Base-by-base conservation (phyloP, 2,113 vertebrate genomes). In the Stegastes partitus region DNA sequence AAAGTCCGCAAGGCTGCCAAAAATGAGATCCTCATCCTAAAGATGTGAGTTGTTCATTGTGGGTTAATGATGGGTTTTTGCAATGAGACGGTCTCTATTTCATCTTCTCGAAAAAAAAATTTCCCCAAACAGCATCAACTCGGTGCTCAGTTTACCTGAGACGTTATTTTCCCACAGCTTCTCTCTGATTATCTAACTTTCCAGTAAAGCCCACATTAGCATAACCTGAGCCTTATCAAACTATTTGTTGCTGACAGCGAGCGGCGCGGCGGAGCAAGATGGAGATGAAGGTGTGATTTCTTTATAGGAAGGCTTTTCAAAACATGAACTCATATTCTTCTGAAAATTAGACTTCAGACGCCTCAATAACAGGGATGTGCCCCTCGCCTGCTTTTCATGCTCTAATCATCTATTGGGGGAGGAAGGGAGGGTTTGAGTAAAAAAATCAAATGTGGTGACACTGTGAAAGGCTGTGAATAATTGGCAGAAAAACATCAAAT, bases 1-100 rank as follows among this genome's bases (percentile, higher is more conserved):
- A 99, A 98, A 93, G 98, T 99, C 81, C 94, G 98, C 81, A 99
- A 98, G 91, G 97, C 97, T 0, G 98, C 98, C 34, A 99, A 99
- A 93, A 99, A 99, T 3, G 98, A 99, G 93, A 99, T 99, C 68
- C 94, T 97, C 85, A 99, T 99, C 87, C 94, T 99, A 72, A 99
- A 99, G 93, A 99, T 99, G 98, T 98, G 80, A 96, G 98, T 95
- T 23, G 15, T 42, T 50, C 14, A 18, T 49, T 61, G n/a, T 61
- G 18, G 18, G 2, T 64, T 28, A 5, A 44, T 57, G 4, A 37
- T 49, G 34, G 2, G 22, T 39, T 74, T 42, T 50, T 16, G 39
- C 50, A 9, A 18, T 69, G 34, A 61, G 14, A 71, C 22, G 18
- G 39, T 63, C 4, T 1, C 21, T 50, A 2, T 61, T 73, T 68